Conservation (phyloP, 1,140 invertebrate species). For the Aplysia californica region DNA sequence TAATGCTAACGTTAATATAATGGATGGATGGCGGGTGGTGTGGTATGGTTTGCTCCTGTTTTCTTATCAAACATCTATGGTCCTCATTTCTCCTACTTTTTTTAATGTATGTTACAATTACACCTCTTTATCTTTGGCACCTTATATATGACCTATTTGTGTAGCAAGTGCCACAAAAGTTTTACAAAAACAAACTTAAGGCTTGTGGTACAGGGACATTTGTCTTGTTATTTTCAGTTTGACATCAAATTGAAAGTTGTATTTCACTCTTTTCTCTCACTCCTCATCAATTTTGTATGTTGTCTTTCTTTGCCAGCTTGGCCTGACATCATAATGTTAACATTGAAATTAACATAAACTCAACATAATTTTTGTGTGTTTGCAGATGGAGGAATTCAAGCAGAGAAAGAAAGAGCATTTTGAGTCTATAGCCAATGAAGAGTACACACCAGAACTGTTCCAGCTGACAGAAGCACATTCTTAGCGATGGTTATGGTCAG, state of each 20-base stretch:
- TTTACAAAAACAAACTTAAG: background rate
- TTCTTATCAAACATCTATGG: too few relatives aligned
- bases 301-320: background rate
- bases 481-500: conserved; percentile 31
- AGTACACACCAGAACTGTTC: conserved; percentile 55
- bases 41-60: too few relatives aligned
- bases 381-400: conserved; percentile 17
- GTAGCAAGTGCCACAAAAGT: too few relatives aligned
- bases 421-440: conserved; percentile 28
- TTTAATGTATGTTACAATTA: too few relatives aligned
- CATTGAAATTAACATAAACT: background rate
- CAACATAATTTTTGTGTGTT: background rate
- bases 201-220: background rate
- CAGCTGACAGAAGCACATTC: conserved; percentile 52
- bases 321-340: background rate
- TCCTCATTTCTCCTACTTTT: too few relatives aligned
- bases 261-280: background rate
- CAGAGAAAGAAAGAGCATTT: conserved; percentile 27
- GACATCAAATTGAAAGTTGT: background rate
- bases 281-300: background rate
- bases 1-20: too few relatives aligned
- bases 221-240: background rate
- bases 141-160: too few relatives aligned
- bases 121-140: too few relatives aligned
- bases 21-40: too few relatives aligned